phyloP scores from a whole-genome alignment of 2,797 vertebrate genomes.

The Macrochelys suwanniensis region DNA sequence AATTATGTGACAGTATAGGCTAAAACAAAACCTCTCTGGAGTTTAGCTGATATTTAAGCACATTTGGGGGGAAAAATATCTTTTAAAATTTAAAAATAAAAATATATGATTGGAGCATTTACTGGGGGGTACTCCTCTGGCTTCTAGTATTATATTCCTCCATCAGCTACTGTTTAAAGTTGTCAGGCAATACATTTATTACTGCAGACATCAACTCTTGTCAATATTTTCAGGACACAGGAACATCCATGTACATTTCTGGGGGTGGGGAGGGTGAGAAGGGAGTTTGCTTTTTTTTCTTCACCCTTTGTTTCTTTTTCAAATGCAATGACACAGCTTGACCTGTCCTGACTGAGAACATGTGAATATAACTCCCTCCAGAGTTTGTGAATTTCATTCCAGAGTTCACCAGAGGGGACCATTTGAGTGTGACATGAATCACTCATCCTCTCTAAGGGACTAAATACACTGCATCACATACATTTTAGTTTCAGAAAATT shows the following conservation, averaged over 20 bases:
- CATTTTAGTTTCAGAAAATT: background rate
- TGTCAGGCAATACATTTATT: background rate
- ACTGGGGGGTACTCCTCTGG: background rate
- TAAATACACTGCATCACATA: background rate
- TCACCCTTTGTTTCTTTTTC: background rate
- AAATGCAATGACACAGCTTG: constrained; percentile 17
- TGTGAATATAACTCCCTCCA: background rate
- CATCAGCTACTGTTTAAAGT: background rate
- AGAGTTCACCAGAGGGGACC: background rate
- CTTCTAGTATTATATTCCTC: background rate
- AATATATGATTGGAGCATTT: background rate
- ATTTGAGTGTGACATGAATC: background rate
- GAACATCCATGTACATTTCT: background rate
- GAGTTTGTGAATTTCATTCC: background rate
- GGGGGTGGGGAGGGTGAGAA: background rate
- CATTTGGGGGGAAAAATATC: background rate
- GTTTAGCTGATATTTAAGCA: background rate
- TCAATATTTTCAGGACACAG: background rate
- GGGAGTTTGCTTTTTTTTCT: background rate
- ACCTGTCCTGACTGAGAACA: constrained; percentile 1
- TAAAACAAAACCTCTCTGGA: background rate
- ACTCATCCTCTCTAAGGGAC: background rate
- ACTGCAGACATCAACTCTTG: background rate
- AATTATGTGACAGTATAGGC: background rate
- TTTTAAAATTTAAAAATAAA: background rate